These are phyloP conservation scores for Jaculus jaculus DNA, from an alignment of 2,113 vertebrate genomes.

Conservation along the genomic window DNA sequence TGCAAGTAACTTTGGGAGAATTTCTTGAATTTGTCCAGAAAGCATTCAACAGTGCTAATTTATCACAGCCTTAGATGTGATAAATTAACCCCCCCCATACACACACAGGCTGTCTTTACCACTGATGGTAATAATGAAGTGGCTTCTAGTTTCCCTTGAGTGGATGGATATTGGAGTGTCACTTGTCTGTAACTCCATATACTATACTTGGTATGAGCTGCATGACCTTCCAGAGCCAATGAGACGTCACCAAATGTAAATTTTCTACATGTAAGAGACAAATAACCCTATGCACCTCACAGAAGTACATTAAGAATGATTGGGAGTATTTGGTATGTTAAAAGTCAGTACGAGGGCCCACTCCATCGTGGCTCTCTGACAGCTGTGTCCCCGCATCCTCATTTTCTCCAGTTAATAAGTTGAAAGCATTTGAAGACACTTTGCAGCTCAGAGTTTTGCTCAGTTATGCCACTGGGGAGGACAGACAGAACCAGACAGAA, in stretches of 20 bases:
- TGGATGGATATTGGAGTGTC: neutral
- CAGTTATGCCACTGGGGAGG: neutral
- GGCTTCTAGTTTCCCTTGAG: neutral
- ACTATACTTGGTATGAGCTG: neutral
- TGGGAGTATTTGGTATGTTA: neutral
- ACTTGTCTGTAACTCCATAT: neutral
- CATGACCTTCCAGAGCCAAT: neutral
- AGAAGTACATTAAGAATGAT: neutral
- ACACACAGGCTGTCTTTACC: neutral
- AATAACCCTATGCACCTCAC: neutral
- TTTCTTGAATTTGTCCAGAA: neutral
- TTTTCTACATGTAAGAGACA: neutral
- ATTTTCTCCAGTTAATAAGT: neutral
- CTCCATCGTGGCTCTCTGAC: neutral
- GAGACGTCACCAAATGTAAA: neutral
- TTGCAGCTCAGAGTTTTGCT: neutral
- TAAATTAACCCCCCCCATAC: neutral
- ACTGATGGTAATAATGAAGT: neutral
- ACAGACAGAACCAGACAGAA: neutral
- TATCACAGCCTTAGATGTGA: neutral
- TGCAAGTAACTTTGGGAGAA: neutral
- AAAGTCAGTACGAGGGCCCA: neutral
- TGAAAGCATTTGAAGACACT: neutral
- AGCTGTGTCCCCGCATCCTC: accelerated
- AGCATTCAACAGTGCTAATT: too few relatives aligned